phyloP scores from a whole-genome alignment of 1,140 invertebrate genomes.

The Zaprionus ornatus region DNA sequence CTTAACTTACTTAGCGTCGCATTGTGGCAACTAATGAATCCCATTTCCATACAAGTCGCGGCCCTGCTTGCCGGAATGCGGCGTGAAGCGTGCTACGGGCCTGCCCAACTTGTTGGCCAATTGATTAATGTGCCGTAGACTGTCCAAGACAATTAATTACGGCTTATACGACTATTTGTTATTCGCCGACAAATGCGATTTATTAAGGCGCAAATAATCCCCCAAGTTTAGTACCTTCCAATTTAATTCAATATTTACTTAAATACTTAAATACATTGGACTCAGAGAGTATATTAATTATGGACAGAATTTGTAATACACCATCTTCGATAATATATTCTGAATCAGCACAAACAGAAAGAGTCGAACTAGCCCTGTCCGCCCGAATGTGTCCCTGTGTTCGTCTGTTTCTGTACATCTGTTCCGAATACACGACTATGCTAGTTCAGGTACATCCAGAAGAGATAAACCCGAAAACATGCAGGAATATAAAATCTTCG shows the following conservation, averaged over 20 bases:
- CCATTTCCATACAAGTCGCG: slow-evolving; percentile 42
- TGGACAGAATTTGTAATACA: too few species aligned
- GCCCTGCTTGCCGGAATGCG: slow-evolving; percentile 18
- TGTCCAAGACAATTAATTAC: slow-evolving; percentile 8
- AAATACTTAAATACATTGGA: neutral
- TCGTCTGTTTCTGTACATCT: too few species aligned
- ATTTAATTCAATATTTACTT: neutral
- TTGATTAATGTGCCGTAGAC: slow-evolving; percentile 31
- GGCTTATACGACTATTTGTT: slow-evolving; percentile 15
- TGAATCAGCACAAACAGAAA: too few species aligned
- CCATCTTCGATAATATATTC: too few species aligned
- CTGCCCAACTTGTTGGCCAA: slow-evolving; percentile 28
- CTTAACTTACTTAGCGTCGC: slow-evolving; percentile 66
- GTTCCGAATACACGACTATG: too few species aligned
- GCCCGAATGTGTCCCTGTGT: too few species aligned
- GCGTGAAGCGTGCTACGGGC: slow-evolving; percentile 31
- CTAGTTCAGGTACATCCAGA: too few species aligned
- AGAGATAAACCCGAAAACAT: too few species aligned
- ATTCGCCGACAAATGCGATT: slow-evolving; percentile 14
- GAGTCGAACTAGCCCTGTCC: too few species aligned
- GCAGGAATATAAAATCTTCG: too few species aligned
- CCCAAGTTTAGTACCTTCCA: neutral
- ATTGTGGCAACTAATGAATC: slow-evolving; percentile 73
- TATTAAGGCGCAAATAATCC: slow-evolving; percentile 14
- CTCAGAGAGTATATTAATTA: too few species aligned